Evolutionary conservation across 2,888 invertebrate genomes (phyloP).

Genomic region (Thecophora atra): DNA sequence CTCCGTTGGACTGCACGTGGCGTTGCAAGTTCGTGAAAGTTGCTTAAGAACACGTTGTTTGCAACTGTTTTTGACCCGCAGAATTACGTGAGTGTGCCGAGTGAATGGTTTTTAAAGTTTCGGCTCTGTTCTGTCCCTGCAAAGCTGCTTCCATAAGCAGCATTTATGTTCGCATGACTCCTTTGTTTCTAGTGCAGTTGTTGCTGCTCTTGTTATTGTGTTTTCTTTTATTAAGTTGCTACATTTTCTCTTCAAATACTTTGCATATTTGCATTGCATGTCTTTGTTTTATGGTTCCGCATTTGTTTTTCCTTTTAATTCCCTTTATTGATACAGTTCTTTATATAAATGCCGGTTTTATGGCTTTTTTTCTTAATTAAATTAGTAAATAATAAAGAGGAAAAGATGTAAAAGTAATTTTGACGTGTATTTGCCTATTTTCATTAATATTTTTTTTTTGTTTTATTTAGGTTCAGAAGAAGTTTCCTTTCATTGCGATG

Average conservation of each 20-base stretch:
- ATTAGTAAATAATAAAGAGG: no score
- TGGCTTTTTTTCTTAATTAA: neutral
- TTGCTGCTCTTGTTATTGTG: neutral
- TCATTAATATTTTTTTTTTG: neutral
- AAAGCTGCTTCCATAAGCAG: neutral
- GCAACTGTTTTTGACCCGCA: conserved; percentile 23
- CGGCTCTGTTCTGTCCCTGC: neutral
- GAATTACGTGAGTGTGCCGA: neutral
- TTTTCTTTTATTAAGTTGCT: neutral
- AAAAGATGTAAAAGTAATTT: no score
- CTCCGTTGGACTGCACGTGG: conserved; percentile 7
- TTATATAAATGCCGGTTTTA: neutral
- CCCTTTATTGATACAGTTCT: neutral
- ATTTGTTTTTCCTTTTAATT: neutral
- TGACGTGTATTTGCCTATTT: no score
- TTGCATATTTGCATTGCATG: no score
- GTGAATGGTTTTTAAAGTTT: neutral
- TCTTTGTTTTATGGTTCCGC: neutral
- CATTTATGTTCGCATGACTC: neutral
- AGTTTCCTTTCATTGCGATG: no score
- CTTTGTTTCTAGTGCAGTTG: no score
- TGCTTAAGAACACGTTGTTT: conserved; percentile 17
- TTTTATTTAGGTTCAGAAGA: no score
- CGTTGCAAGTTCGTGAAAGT: conserved; percentile 22
- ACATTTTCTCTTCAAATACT: neutral